Conservation (phyloP, 1,140 invertebrate species). For the Calycopis cecrops region DNA sequence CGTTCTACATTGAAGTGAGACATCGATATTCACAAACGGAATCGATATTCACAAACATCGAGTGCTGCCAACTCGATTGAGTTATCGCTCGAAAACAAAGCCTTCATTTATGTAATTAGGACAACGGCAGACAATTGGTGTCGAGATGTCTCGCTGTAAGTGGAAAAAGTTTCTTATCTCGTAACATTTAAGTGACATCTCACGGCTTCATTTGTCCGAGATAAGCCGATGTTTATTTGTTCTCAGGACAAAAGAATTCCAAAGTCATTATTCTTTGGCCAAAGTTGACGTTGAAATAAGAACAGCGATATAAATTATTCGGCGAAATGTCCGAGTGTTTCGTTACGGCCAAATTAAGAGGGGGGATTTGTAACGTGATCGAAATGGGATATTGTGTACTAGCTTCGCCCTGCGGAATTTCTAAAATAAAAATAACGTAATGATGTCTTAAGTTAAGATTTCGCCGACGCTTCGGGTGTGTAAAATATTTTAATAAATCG, state of each 20-base stretch:
- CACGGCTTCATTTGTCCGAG: background rate
- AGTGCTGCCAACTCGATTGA: constrained; percentile 1
- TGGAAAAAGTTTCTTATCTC: constrained; percentile 7
- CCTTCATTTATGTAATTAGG: constrained; percentile 10
- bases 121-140: constrained; percentile 5
- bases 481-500: no score
- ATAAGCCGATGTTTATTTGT: constrained; percentile 47
- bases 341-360: background rate
- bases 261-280: constrained; percentile 26
- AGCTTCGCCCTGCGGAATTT: no score
- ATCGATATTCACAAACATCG: background rate
- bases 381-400: no score
- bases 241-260: constrained; percentile 29
- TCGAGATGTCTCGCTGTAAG: no score
- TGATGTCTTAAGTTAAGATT: no score
- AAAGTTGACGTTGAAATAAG: constrained; percentile 8
- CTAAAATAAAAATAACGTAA: no score
- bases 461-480: no score
- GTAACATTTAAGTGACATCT: background rate
- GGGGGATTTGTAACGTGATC: background rate
- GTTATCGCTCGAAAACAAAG: constrained; percentile 3
- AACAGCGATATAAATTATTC: constrained; percentile 9
- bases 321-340: constrained; percentile 3
- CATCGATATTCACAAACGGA: no score
- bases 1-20: no score